Percentiles rank a stretch among this genome's conserved stretches.
These are phyloP conservation scores for Andricus curvator DNA, from an alignment of 2,888 invertebrate genomes.

Conservation along the genomic window DNA sequence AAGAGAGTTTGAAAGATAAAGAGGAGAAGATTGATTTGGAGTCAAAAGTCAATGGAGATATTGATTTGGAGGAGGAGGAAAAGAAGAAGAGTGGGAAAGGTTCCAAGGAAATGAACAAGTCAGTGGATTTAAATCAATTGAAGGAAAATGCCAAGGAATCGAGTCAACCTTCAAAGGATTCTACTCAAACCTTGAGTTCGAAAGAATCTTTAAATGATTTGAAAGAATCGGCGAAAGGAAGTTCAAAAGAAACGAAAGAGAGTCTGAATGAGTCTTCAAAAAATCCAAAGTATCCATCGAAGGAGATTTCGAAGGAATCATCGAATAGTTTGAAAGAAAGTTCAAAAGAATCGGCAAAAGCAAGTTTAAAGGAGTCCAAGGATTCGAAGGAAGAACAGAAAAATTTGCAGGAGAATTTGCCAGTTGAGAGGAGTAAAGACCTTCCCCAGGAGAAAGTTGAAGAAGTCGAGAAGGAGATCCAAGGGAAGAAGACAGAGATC, in stretches of 20 bases:
- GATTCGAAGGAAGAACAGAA: conserved; percentile 48
- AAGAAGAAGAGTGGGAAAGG: neutral
- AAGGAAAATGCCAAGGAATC: neutral
- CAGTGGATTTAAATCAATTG: conserved; percentile 3
- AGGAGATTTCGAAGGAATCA: neutral
- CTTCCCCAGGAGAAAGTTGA: conserved; percentile 47
- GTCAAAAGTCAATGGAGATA: conserved; percentile 52
- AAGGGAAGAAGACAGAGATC: conserved; percentile 68
- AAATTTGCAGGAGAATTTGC: conserved; percentile 39
- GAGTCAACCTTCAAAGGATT: conserved; percentile 39
- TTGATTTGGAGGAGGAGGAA: conserved; percentile 34
- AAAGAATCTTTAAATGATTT: neutral
- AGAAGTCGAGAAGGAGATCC: conserved; percentile 57
- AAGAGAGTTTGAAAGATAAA: conserved; percentile 42
- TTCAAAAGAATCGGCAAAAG: conserved; percentile 37
- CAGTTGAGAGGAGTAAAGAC: conserved; percentile 48
- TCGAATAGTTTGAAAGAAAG: conserved; percentile 43
- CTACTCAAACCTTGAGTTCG: neutral
- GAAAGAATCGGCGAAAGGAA: neutral
- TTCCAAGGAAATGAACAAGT: conserved; percentile 22
- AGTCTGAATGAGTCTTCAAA: neutral
- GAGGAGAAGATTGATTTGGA: conserved; percentile 48
- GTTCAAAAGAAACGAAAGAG: neutral
- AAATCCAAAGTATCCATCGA: neutral
- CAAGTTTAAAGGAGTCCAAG: conserved; percentile 37